phyloP scores from a whole-genome alignment of 2,888 invertebrate genomes.

The Eurytoma californica region DNA sequence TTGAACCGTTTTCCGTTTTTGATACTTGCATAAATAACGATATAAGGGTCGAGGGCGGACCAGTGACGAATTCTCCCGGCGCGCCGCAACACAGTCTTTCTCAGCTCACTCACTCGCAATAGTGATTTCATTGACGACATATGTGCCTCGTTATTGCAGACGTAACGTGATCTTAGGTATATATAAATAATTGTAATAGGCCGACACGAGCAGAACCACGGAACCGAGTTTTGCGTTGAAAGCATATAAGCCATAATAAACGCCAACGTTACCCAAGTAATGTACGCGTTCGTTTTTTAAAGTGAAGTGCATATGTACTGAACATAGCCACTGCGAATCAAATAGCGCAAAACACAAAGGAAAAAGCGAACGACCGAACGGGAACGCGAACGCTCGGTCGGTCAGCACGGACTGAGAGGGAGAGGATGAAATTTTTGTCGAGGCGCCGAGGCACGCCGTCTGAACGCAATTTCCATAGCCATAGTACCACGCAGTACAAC shows the following conservation, averaged over 20 bases:
- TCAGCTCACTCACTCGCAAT: slow-evolving; percentile 57
- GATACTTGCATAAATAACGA: slow-evolving; percentile 32
- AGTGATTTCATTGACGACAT: slow-evolving; percentile 58
- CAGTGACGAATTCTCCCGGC: slow-evolving; percentile 36
- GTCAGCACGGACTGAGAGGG: slow-evolving; percentile 52
- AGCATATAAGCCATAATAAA: neutral
- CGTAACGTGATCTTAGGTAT: slow-evolving; percentile 56
- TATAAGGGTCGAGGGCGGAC: slow-evolving; percentile 6
- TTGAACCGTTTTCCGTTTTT: slow-evolving; percentile 3
- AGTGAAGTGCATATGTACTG: slow-evolving; percentile 32
- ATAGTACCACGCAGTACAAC: slow-evolving; percentile 75
- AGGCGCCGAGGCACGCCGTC: slow-evolving; percentile 12
- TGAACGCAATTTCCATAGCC: slow-evolving; percentile 71
- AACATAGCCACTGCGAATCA: slow-evolving; percentile 30
- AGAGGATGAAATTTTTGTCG: too few relatives aligned
- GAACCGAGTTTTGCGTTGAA: slow-evolving; percentile 39
- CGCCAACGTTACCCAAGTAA: slow-evolving; percentile 5
- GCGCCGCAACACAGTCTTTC: slow-evolving; percentile 45
- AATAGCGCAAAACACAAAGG: slow-evolving; percentile 49
- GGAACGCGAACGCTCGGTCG: slow-evolving; percentile 35
- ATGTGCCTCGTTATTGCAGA: slow-evolving; percentile 57
- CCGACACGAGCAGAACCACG: slow-evolving; percentile 36
- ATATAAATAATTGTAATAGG: slow-evolving; percentile 51
- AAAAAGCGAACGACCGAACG: slow-evolving; percentile 9
- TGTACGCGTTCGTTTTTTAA: slow-evolving; percentile 53